phyloP scores from a whole-genome alignment of 2,113 vertebrate genomes.

The Toxotes chatareus region DNA sequence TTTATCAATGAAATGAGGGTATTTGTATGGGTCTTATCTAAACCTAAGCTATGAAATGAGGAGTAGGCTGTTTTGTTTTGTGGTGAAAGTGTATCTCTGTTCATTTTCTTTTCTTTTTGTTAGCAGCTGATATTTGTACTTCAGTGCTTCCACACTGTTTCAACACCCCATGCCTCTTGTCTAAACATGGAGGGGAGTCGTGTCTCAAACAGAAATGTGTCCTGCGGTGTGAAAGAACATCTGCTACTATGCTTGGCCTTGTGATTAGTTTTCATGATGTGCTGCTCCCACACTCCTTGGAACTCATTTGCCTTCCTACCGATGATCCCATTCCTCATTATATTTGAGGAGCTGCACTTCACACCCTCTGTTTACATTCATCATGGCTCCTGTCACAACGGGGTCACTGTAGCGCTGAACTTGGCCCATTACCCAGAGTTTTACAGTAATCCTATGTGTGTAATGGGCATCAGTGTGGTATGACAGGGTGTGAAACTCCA shows the following conservation, averaged over 20 bases:
- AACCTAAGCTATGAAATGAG: conserved; percentile 27
- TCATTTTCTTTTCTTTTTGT: conserved; percentile 19
- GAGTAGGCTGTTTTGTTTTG: conserved; percentile 21
- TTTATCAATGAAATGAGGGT: conserved; percentile 32
- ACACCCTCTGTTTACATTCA: not conserved
- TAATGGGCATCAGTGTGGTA: not conserved
- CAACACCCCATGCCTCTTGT: not conserved
- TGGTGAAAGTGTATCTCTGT: conserved; percentile 3
- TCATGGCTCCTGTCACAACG: not conserved
- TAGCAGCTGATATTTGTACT: conserved; percentile 13
- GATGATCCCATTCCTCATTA: conserved; percentile 14
- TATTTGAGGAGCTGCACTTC: conserved; percentile 6
- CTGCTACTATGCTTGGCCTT: conserved; percentile 20
- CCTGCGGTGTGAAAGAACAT: conserved; percentile 38
- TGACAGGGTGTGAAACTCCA: not conserved
- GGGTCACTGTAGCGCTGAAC: not conserved
- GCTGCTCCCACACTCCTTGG: conserved; percentile 7
- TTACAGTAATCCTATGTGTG: not conserved
- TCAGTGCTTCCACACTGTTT: conserved; percentile 10
- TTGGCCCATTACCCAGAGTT: not conserved
- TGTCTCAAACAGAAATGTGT: conserved; percentile 31
- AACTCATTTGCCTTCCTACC: conserved; percentile 16
- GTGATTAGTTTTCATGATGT: conserved; percentile 15
- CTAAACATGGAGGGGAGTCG: not conserved
- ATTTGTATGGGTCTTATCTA: conserved; percentile 36